These are phyloP conservation scores for Platyura marginata DNA, from an alignment of 1,140 invertebrate genomes.

Conservation along the genomic window DNA sequence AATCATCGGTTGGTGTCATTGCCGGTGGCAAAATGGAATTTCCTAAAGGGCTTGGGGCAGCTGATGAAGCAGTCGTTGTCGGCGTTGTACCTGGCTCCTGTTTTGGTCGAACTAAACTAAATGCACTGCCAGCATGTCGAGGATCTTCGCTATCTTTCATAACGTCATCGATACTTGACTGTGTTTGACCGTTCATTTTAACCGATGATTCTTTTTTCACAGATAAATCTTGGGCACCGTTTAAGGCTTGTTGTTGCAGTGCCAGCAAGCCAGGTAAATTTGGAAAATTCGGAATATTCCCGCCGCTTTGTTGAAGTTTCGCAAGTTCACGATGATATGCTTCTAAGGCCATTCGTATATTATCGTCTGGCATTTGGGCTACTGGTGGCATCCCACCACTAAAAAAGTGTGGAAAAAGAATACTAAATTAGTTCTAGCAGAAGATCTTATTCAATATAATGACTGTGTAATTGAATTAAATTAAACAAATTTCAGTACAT, in stretches of 20 bases:
- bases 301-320: constrained; percentile 52
- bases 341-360: constrained; percentile 73
- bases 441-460: background rate
- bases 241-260: constrained; percentile 48
- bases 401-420: constrained; percentile 67
- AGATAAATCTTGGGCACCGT: constrained; percentile 63
- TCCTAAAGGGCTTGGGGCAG: constrained; percentile 55
- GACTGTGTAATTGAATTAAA: background rate
- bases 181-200: constrained; percentile 40
- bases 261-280: constrained; percentile 39
- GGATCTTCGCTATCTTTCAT: constrained; percentile 42
- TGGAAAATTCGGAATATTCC: constrained; percentile 36
- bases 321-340: constrained; percentile 83
- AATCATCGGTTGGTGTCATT: constrained; percentile 57
- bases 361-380: constrained; percentile 45
- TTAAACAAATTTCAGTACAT: constrained; percentile 13
- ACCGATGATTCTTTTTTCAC: constrained; percentile 43
- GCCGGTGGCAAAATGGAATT: constrained; percentile 67
- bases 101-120: constrained; percentile 66
- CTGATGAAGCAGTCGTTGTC: constrained; percentile 27
- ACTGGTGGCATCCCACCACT: constrained; percentile 36
- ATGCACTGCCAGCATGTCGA: constrained; percentile 64
- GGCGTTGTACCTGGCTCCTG: constrained; percentile 48
- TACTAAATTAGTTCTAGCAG: constrained; percentile 42
- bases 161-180: constrained; percentile 35